A percentile compares a stretch with the other conserved stretches of the same genome.
phyloP scores from a whole-genome alignment of 2,888 invertebrate species.

The Sinelater perroti region DNA sequence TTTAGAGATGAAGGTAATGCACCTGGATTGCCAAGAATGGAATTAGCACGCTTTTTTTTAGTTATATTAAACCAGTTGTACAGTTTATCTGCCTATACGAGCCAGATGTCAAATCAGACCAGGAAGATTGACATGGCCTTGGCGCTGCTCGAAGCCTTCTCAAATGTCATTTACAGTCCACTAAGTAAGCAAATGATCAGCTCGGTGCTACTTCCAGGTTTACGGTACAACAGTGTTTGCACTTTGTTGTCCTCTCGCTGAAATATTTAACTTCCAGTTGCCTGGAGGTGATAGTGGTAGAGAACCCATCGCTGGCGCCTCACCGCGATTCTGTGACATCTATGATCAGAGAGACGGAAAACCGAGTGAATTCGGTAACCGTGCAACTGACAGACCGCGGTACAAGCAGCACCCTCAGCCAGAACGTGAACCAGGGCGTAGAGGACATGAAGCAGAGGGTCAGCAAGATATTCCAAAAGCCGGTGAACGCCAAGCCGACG shows the following conservation, averaged over 20 bases:
- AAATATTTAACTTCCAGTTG: constrained; percentile 57
- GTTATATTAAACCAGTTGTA: constrained; percentile 71
- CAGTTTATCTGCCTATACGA: constrained; percentile 65
- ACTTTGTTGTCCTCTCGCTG: neutral
- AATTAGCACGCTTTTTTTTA: constrained; percentile 58
- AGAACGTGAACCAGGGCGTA: constrained; percentile 64
- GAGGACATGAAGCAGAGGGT: constrained; percentile 69
- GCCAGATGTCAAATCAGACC: constrained; percentile 64
- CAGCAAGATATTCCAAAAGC: constrained; percentile 66
- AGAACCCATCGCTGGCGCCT: constrained; percentile 59
- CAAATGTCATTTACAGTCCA: constrained; percentile 65
- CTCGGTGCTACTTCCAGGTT: constrained; percentile 62
- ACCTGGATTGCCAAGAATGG: constrained; percentile 4
- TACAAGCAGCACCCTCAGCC: constrained; percentile 48
- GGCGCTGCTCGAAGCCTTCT: constrained; percentile 72
- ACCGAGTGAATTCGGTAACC: constrained; percentile 54
- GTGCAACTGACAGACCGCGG: constrained; percentile 39
- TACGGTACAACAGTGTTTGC: constrained; percentile 55
- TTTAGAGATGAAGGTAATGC: constrained; percentile 70
- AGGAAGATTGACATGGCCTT: constrained; percentile 67
- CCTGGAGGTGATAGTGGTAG: constrained; percentile 62
- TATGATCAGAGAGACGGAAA: constrained; percentile 65
- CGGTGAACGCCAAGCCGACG: constrained; percentile 57
- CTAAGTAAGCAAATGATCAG: constrained; percentile 63
- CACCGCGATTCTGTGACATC: constrained; percentile 64